Evolutionary conservation across 2,888 invertebrate species (phyloP).

Genomic region (Mimachlamys varia): DNA sequence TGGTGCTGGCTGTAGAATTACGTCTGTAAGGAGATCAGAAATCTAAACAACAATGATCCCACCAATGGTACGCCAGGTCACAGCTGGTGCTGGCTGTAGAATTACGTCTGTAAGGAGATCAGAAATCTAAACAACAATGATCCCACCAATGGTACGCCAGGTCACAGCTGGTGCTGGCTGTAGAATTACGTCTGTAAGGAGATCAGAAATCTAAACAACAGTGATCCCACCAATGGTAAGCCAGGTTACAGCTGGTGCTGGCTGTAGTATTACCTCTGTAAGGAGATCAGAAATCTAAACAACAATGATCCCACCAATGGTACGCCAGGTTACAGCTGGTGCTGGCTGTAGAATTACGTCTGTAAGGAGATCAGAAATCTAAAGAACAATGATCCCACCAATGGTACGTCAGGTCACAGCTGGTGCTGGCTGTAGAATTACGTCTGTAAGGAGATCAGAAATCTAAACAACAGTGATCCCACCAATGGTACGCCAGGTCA

Average conservation of each 20-base stretch:
- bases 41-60: slow-evolving; percentile 87
- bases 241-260: slow-evolving; percentile 91
- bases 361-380: slow-evolving; percentile 42
- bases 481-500: slow-evolving; percentile 91
- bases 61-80: slow-evolving; percentile 91
- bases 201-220: slow-evolving; percentile 71
- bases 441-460: slow-evolving; percentile 56
- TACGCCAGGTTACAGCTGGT: slow-evolving; percentile 91
- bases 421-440: slow-evolving; percentile 85
- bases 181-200: slow-evolving; percentile 64
- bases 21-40: slow-evolving; percentile 56
- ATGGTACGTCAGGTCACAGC: slow-evolving; percentile 91
- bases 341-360: slow-evolving; percentile 83
- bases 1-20: slow-evolving; percentile 85
- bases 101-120: slow-evolving; percentile 60
- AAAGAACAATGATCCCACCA: slow-evolving; percentile 90
- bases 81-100: slow-evolving; percentile 87
- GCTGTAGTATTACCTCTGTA: slow-evolving; percentile 80
- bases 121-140: slow-evolving; percentile 84
- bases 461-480: slow-evolving; percentile 87
- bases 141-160: slow-evolving; percentile 90
- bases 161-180: slow-evolving; percentile 90
- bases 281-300: no score
- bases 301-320: slow-evolving; percentile 90
- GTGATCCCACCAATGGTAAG: slow-evolving; percentile 90